phyloP scores from a whole-genome alignment of 2,113 vertebrate genomes.

The Otocyon megalotis region DNA sequence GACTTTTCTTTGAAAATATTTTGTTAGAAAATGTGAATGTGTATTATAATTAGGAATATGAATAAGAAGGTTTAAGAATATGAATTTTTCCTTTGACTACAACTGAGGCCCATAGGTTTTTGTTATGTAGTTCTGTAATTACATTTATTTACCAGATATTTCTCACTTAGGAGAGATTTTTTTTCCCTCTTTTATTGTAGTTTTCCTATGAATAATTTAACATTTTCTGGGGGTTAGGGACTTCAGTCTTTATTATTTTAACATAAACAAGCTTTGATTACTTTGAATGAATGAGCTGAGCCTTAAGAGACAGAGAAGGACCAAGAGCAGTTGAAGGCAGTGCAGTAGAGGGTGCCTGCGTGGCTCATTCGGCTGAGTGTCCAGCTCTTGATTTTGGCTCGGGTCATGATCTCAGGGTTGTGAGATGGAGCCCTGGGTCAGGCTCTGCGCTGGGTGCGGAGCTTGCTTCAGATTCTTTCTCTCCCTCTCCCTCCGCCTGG shows the following conservation, averaged over 20 bases:
- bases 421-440: neutral
- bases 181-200: neutral
- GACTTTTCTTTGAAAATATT: conserved; percentile 3
- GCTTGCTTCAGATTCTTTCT: neutral
- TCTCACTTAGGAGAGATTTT: neutral
- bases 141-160: conserved; percentile 31
- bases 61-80: neutral
- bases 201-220: neutral
- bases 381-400: neutral
- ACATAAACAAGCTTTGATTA: neutral
- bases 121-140: neutral
- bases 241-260: neutral
- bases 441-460: neutral
- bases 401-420: neutral
- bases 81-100: neutral
- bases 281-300: neutral
- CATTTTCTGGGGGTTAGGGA: neutral
- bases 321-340: neutral
- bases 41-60: conserved; percentile 26
- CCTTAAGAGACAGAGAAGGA: neutral
- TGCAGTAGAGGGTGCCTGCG: neutral
- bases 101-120: neutral
- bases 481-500: neutral
- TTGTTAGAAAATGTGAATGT: conserved; percentile 53
- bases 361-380: neutral